phyloP scores from a whole-genome alignment of 2,113 vertebrate genomes.

The Tachycineta bicolor region DNA sequence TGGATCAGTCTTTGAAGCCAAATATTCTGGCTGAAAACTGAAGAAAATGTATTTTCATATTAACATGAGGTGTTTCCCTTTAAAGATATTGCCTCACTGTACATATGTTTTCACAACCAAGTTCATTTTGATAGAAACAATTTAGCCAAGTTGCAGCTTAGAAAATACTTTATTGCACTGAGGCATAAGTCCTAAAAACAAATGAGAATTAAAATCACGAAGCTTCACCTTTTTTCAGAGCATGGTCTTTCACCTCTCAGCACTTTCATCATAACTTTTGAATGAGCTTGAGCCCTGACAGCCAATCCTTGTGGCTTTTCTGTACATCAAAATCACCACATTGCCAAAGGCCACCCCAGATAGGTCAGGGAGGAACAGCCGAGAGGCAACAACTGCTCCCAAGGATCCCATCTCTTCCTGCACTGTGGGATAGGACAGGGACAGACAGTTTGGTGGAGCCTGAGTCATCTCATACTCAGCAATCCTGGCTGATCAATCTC shows the following conservation, averaged over 20 bases:
- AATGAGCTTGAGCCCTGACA: neutral
- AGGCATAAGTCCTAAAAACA: neutral
- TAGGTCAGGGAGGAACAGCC: neutral
- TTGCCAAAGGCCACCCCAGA: accelerated
- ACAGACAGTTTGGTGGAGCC: neutral
- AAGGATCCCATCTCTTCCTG: neutral
- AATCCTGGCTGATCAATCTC: neutral
- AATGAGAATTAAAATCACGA: neutral
- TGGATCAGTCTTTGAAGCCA: neutral
- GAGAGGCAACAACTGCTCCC: neutral
- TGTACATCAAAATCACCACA: neutral
- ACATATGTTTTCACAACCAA: neutral
- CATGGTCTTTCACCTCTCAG: neutral
- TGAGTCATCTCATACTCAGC: neutral
- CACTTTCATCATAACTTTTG: neutral
- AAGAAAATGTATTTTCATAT: neutral
- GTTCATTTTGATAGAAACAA: neutral
- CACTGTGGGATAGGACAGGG: neutral
- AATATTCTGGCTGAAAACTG: neutral
- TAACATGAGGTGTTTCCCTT: neutral
- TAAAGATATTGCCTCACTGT: neutral
- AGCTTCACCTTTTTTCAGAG: neutral
- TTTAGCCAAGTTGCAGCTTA: neutral
- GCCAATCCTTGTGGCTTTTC: neutral
- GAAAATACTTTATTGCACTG: neutral